These are phyloP conservation scores for Hymenochirus boettgeri DNA, from an alignment of 2,113 vertebrate genomes.

Conservation along the genomic window DNA sequence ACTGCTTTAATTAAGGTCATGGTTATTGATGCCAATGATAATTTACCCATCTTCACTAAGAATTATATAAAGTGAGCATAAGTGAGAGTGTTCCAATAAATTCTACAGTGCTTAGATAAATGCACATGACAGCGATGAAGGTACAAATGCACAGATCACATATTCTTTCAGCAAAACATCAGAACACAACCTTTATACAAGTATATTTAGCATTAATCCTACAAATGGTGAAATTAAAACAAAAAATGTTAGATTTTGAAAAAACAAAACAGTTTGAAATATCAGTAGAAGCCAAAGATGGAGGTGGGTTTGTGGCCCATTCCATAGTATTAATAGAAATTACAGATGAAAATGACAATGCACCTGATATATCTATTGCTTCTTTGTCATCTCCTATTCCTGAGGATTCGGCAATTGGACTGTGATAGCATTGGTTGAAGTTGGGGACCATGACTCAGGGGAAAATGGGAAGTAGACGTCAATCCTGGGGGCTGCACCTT, in stretches of 20 bases:
- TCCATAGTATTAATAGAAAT: too few species aligned
- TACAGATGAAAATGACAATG: conserved; percentile 6
- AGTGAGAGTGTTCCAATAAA: conserved; percentile 43
- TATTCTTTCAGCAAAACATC: conserved; percentile 47
- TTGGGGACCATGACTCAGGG: background rate
- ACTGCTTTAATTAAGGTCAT: conserved; percentile 14
- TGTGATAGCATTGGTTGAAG: background rate
- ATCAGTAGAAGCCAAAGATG: too few species aligned
- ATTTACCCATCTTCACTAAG: conserved; percentile 9
- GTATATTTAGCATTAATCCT: conserved; percentile 49
- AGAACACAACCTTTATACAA: background rate
- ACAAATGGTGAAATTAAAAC: conserved; percentile 42
- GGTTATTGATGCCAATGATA: conserved; percentile 45
- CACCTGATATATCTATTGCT: background rate
- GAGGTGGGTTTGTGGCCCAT: too few species aligned
- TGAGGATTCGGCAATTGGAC: background rate
- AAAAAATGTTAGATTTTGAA: too few species aligned
- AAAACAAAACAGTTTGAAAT: too few species aligned
- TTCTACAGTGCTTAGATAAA: conserved; percentile 41
- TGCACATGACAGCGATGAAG: conserved; percentile 51
- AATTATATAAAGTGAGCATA: conserved; percentile 38
- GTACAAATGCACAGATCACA: conserved; percentile 43
- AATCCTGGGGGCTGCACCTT: conserved; percentile 72
- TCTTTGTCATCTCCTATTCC: background rate
- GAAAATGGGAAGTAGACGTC: conserved; percentile 52